Evolutionary conservation across 1,140 invertebrate genomes (phyloP).

Genomic region (Rhagoletis pomonella): DNA sequence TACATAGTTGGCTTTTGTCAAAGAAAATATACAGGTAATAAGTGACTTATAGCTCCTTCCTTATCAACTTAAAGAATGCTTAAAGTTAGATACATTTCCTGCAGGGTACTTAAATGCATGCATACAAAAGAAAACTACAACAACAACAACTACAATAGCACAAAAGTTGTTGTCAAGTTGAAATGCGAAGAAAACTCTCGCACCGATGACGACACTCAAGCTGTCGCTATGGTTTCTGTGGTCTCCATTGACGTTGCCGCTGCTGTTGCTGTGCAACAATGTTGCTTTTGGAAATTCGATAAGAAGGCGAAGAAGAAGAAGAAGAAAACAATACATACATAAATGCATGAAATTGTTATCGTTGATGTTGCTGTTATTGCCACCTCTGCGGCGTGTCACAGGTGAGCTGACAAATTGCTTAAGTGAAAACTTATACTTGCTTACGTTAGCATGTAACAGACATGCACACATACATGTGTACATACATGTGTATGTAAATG

Average conservation of each 20-base stretch:
- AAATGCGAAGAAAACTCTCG: background rate
- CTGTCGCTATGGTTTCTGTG: background rate
- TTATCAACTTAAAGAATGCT: no score
- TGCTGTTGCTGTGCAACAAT: background rate
- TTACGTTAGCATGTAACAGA: background rate
- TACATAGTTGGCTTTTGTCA: no score
- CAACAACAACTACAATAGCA: background rate
- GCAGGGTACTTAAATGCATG: background rate
- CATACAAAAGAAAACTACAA: background rate
- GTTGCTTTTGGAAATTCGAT: background rate
- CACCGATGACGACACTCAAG: background rate
- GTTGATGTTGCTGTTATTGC: background rate
- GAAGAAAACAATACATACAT: background rate
- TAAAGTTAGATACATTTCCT: no score
- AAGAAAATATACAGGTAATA: no score
- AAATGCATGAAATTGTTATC: background rate
- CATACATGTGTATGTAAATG: background rate
- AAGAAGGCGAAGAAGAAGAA: background rate
- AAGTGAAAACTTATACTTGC: constrained; percentile 1
- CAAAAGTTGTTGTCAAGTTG: background rate
- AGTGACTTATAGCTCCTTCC: no score
- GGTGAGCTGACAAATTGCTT: constrained; percentile 21
- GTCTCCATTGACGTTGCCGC: background rate
- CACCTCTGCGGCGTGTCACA: constrained; percentile 32
- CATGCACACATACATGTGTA: background rate